Percentiles rank a stretch among this genome's conserved stretches.
phyloP scores from a whole-genome alignment of 2,888 invertebrate genomes.

The Protonemura montana region DNA sequence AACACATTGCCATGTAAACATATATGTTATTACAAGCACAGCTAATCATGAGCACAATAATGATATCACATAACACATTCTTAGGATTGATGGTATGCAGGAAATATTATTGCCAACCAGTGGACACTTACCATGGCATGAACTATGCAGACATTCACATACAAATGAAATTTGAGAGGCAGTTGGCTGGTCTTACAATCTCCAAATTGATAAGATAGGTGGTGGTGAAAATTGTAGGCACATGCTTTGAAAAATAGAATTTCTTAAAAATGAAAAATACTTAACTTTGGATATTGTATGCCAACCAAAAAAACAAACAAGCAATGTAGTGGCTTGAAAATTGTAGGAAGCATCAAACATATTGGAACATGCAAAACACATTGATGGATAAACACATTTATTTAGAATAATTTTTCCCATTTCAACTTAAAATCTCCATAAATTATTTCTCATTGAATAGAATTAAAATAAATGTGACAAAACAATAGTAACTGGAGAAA shows the following conservation, averaged over 20 bases:
- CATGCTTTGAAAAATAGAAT: not conserved
- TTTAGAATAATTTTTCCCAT: not conserved
- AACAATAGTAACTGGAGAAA: not conserved
- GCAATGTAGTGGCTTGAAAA: constrained; percentile 12
- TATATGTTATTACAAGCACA: not conserved
- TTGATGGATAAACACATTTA: not conserved
- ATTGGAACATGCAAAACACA: constrained; percentile 7
- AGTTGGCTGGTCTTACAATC: not conserved
- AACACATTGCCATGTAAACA: not conserved
- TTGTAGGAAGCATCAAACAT: not conserved
- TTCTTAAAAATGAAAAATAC: not conserved
- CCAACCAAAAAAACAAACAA: not conserved
- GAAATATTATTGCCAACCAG: not conserved
- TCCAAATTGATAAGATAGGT: not conserved
- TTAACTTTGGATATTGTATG: not conserved
- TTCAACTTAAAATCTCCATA: not conserved
- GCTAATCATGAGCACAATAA: not conserved
- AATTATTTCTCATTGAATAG: not conserved
- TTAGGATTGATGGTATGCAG: not conserved
- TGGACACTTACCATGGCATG: constrained; percentile 7
- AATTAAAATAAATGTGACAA: not conserved
- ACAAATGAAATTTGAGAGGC: not conserved
- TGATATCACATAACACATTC: not conserved
- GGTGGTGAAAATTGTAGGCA: not conserved
- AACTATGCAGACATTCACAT: constrained; percentile 22